Evolutionary conservation across 2,888 invertebrate species (phyloP).

Genomic region (Drosophila affinis): DNA sequence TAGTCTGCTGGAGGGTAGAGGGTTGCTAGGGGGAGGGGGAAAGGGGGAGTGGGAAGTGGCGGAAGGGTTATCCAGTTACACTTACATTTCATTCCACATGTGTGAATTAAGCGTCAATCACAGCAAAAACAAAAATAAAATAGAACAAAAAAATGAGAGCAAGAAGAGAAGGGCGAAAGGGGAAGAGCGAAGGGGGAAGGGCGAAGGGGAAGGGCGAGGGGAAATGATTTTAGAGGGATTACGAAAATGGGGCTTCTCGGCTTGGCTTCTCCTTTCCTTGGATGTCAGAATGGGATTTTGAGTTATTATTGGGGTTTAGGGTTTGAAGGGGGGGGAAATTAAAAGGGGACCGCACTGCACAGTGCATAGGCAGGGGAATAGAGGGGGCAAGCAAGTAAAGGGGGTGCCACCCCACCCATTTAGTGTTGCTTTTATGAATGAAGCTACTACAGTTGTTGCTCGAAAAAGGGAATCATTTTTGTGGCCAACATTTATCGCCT

Average conservation of each 20-base stretch:
- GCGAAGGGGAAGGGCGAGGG: background rate
- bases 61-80: background rate
- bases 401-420: too few species aligned
- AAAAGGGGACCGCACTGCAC: too few species aligned
- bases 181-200: background rate
- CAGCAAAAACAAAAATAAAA: conserved; percentile 20
- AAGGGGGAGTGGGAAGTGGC: background rate
- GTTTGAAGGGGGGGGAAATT: background rate
- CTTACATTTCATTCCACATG: conserved; percentile 49
- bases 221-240: background rate
- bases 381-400: too few species aligned
- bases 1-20: conserved; percentile 24
- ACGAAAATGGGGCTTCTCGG: background rate
- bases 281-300: background rate
- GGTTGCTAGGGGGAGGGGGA: background rate
- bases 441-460: too few species aligned
- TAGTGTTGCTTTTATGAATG: too few species aligned
- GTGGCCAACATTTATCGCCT: too few species aligned
- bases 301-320: background rate
- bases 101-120: conserved; percentile 50
- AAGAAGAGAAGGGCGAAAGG: background rate
- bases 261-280: background rate
- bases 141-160: background rate
- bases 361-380: too few species aligned
- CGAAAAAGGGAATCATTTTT: too few species aligned